Base-by-base conservation (phyloP, 2,888 invertebrate species). In the Amphiduros pacificus region DNA sequence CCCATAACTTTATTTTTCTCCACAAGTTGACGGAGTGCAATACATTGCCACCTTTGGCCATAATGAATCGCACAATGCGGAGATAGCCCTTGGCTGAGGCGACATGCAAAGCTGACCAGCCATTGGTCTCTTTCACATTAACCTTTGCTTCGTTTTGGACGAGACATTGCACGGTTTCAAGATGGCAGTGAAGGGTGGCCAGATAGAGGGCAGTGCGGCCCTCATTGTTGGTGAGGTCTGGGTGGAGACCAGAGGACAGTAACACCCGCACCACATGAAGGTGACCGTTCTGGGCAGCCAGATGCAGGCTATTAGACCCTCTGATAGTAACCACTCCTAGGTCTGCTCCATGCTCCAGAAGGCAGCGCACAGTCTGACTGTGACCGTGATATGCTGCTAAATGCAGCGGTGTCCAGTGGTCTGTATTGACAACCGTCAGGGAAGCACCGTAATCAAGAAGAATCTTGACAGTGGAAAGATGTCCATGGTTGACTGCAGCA, bases 201-300 rank as follows among this genome's bases (percentile, higher is more conserved):
- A 60, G 22, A 36, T 60, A 48, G 17, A 60, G 29, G 20, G 60
- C 53, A n/a, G 51, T 50, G 40, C 60, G 29, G 22, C 60, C 60
- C 29, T 60, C 60, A 20, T 32, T 44, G 60, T 60, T 60, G 36
- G 36, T 20, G 17, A 50, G 5, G 50, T 58, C 50, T 1, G 50
- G 17, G 20, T 65, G 63, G 17, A 63, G 63, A 26, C 63, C 63
- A 6, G 55, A 41, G 1, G 51, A 36, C 11, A 60, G 31, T 20
- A 66, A 54, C 29, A 27, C n/a, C 49, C 52, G 53, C 11, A 66
- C 59, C n/a, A 61, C 55, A 2, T 26, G 32, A 41, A 64, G 50
- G 53, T 67, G 63, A 22, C 65, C 67, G 17, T 55, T 41, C 53
- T 60, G 52, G 4, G 60, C 53, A 24, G 53, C 60, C 2, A 60